These are phyloP conservation scores for Amphimallon solstitiale DNA, from an alignment of 2,888 invertebrate species.

Conservation along the genomic window DNA sequence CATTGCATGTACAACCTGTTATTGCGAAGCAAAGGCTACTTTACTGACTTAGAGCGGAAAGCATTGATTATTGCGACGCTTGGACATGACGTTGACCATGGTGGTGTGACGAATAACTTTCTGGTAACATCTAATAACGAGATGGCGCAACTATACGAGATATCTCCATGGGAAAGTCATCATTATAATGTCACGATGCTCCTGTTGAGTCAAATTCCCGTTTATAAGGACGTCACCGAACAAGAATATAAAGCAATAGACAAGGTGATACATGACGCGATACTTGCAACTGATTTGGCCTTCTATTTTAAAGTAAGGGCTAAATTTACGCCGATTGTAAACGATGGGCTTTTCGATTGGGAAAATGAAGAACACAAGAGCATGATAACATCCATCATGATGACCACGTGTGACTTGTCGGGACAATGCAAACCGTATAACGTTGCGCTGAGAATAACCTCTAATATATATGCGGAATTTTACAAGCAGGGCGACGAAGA, in stretches of 20 bases:
- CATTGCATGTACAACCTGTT: slow-evolving; percentile 71
- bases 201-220: slow-evolving; percentile 61
- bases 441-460: slow-evolving; percentile 66
- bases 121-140: slow-evolving; percentile 67
- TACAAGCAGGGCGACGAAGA: slow-evolving; percentile 69
- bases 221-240: slow-evolving; percentile 13
- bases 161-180: slow-evolving; percentile 70
- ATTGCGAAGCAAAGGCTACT: slow-evolving; percentile 63
- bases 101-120: slow-evolving; percentile 72
- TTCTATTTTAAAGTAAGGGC: slow-evolving; percentile 68
- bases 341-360: slow-evolving; percentile 66
- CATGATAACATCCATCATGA: slow-evolving; percentile 67
- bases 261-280: slow-evolving; percentile 59
- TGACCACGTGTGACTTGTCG: slow-evolving; percentile 72
- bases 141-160: slow-evolving; percentile 67
- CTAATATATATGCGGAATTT: slow-evolving; percentile 65
- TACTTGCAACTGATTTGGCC: slow-evolving; percentile 70
- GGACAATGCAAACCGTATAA: slow-evolving; percentile 70
- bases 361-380: slow-evolving; percentile 63
- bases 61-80: slow-evolving; percentile 68
- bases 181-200: slow-evolving; percentile 69
- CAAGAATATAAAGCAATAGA: slow-evolving; percentile 20
- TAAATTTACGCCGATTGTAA: slow-evolving; percentile 65
- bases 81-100: slow-evolving; percentile 73
- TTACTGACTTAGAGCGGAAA: slow-evolving; percentile 65